A percentile compares a stretch with the other conserved stretches of the same genome.
phyloP scores from a whole-genome alignment of 2,888 invertebrate species.

The Boloria selene region DNA sequence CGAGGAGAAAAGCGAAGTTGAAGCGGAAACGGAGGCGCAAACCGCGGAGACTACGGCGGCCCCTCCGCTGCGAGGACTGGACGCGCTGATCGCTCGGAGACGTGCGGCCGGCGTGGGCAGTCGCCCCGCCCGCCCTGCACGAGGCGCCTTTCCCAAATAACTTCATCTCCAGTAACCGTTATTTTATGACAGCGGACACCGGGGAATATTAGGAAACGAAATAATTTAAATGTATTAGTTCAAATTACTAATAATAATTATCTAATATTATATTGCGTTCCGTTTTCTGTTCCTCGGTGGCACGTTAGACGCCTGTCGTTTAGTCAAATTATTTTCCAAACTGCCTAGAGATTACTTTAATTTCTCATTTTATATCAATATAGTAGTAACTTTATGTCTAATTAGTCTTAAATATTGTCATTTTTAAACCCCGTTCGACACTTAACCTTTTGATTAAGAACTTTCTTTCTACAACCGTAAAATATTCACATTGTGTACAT shows the following conservation, averaged over 20 bases:
- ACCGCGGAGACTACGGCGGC: slow-evolving; percentile 76
- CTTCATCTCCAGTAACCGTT: slow-evolving; percentile 20
- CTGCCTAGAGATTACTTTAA: slow-evolving; percentile 57
- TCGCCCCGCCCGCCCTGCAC: slow-evolving; percentile 61
- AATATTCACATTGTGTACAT: slow-evolving; percentile 69
- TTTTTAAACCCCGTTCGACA: slow-evolving; percentile 36
- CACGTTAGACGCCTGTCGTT: slow-evolving; percentile 53
- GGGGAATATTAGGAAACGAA: slow-evolving; percentile 4
- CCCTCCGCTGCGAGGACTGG: slow-evolving; percentile 84
- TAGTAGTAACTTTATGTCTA: slow-evolving; percentile 44
- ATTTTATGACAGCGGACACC: slow-evolving; percentile 23
- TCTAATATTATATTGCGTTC: background rate
- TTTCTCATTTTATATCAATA: slow-evolving; percentile 42
- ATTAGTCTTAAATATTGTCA: slow-evolving; percentile 43
- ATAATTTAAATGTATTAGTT: background rate
- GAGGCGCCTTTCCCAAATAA: slow-evolving; percentile 58
- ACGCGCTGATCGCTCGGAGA: slow-evolving; percentile 87
- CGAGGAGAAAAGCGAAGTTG: slow-evolving; percentile 65
- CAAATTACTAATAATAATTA: slow-evolving; percentile 1
- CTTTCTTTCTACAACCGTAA: slow-evolving; percentile 38
- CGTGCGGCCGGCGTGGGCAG: slow-evolving; percentile 75
- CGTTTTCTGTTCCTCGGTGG: slow-evolving; percentile 26
- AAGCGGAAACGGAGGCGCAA: slow-evolving; percentile 60
- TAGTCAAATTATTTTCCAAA: slow-evolving; percentile 75
- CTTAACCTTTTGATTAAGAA: slow-evolving; percentile 29